Evolutionary conservation across 2,888 invertebrate species (phyloP), one percentile per base, ranked within the genome.

Genomic region (Entomobrya proxima): DNA sequence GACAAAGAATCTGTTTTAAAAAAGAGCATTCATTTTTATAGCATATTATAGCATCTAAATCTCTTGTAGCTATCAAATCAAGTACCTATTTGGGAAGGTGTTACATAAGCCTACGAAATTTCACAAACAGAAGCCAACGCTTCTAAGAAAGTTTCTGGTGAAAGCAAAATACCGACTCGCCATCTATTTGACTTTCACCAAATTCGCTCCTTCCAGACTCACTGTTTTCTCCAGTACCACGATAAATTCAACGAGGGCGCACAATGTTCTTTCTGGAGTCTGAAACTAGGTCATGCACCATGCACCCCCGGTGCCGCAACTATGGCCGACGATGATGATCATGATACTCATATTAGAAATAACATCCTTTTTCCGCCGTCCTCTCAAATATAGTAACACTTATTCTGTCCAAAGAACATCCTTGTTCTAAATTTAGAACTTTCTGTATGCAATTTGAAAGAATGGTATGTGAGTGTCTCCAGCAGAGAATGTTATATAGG

Each of bases 341-440:
- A 37, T 24, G 24, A 69, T 21, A 21, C 27, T 32, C 15, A 18
- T 21, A 24, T n/a, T 1, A 15, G 7, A 2, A 15, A 21, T 37
- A 24, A 21, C 21, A 37, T 1, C 2, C 24, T 40, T 37, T 35
- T n/a, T 35, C 37, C 47, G 27, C 30, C 58, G 72, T 30, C 27
- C 11, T 27, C 32, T 64, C 61, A 85, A 85, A 79, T 80, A 80
- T 75, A 85, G 79, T 52, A 75, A 75, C 64, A 75, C 75, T 85
- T 79, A 77, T 77, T 85, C 58, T 37, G 64, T 40, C 27, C 37
- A 79, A 80, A 64, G 69, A 21, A 80, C 85, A 85, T 85, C 85
- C 75, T 72, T 58, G 80, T 67, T 47, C 85, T 85, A 85, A 80
- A 80, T 85, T 79, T 85, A 85, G 85, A 69, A 75, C 21, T 18